Percentiles rank a stretch among this genome's conserved stretches.
These are phyloP conservation scores for Bathynomus jamesi DNA, from an alignment of 1,140 invertebrate species.

Conservation along the genomic window DNA sequence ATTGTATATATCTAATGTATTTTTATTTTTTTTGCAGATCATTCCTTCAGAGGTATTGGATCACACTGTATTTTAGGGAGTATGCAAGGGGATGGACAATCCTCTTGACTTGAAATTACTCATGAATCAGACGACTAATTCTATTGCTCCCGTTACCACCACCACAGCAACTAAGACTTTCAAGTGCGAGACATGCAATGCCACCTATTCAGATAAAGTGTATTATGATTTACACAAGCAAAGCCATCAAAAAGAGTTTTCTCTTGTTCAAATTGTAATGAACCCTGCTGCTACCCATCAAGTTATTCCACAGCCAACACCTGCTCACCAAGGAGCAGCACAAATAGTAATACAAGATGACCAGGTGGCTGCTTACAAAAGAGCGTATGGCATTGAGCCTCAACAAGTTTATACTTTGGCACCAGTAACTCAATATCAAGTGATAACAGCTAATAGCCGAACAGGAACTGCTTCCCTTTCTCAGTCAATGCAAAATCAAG, in stretches of 20 bases:
- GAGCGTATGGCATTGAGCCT: neutral
- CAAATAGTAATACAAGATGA: neutral
- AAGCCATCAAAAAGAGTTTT: neutral
- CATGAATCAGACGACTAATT: neutral
- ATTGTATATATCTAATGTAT: no score
- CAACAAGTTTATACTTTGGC: neutral
- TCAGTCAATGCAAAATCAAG: neutral
- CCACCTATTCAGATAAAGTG: neutral
- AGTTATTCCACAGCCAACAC: neutral
- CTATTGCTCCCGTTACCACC: neutral
- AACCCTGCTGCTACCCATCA: neutral
- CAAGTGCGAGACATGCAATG: neutral
- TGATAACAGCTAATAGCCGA: neutral
- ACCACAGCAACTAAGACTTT: neutral
- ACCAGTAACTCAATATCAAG: neutral
- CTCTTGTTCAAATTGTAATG: neutral
- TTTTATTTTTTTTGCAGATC: no score
- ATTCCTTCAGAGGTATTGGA: no score
- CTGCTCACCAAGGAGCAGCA: neutral
- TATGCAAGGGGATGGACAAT: no score
- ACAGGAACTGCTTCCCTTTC: no score
- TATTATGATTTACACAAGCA: neutral
- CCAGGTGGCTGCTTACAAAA: neutral
- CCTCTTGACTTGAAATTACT: neutral
- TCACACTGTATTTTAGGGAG: no score